A percentile compares a stretch with the other conserved stretches of the same genome.
phyloP scores from a whole-genome alignment of 2,888 invertebrate genomes.

The Pyrgus malvae region DNA sequence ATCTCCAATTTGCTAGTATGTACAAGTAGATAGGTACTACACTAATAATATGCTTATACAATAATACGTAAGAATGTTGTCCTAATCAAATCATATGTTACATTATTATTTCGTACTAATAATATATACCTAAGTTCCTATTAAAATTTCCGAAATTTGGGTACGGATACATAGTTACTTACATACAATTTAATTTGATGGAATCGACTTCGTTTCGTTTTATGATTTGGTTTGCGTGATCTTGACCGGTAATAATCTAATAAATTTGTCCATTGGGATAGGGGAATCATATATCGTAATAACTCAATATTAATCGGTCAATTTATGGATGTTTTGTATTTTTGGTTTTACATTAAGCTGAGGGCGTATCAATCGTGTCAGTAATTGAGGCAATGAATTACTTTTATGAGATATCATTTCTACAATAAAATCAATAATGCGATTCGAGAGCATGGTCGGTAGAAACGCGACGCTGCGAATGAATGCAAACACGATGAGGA shows the following conservation, averaged over 20 bases:
- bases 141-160: too few species aligned
- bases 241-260: constrained; percentile 76
- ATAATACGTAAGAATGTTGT: too few species aligned
- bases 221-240: constrained; percentile 80
- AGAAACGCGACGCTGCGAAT: constrained; percentile 43
- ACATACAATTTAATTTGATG: constrained; percentile 60
- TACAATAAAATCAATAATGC: constrained; percentile 32
- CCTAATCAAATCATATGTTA: too few species aligned
- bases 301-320: constrained; percentile 66
- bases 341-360: neutral
- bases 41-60: too few species aligned
- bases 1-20: too few species aligned
- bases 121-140: too few species aligned
- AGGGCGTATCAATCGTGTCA: neutral
- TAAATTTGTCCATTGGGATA: constrained; percentile 73
- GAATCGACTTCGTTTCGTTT: constrained; percentile 77
- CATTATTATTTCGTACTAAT: too few species aligned
- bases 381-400: neutral
- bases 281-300: constrained; percentile 54
- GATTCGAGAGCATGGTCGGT: constrained; percentile 24
- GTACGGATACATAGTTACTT: neutral
- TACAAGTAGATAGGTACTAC: too few species aligned
- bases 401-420: constrained; percentile 7
- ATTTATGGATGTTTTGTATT: constrained; percentile 26
- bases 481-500: constrained; percentile 45